Percentiles rank a stretch among this genome's conserved stretches.
Conservation (phyloP, 2,797 vertebrate species). For the Coranthus polyacanthus region DNA sequence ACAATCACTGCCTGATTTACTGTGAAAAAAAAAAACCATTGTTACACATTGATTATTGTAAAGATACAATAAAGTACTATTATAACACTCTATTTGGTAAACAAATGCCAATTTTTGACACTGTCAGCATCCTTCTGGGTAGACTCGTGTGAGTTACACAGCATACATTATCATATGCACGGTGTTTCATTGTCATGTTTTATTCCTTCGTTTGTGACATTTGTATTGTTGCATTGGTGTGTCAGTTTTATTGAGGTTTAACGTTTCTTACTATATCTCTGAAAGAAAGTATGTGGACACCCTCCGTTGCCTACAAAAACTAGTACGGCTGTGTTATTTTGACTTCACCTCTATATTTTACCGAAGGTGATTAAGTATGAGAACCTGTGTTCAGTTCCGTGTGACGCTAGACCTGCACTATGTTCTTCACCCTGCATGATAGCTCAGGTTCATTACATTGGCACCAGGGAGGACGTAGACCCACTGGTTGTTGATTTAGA, state of each 20-base stretch:
- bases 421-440: slow-evolving; percentile 27
- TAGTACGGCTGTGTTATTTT: slow-evolving; percentile 33
- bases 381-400: slow-evolving; percentile 6
- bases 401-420: slow-evolving; percentile 21
- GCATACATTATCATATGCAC: slow-evolving; percentile 33
- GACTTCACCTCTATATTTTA: slow-evolving; percentile 24
- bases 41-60: slow-evolving; percentile 69
- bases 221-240: slow-evolving; percentile 36
- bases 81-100: slow-evolving; percentile 61
- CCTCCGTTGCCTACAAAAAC: slow-evolving; percentile 58
- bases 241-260: slow-evolving; percentile 20
- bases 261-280: slow-evolving; percentile 16
- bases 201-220: slow-evolving; percentile 36
- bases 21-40: slow-evolving; percentile 74
- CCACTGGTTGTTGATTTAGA: slow-evolving; percentile 13
- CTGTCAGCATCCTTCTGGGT: slow-evolving; percentile 27
- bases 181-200: slow-evolving; percentile 34
- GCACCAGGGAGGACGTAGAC: slow-evolving; percentile 32
- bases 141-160: slow-evolving; percentile 34
- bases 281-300: slow-evolving; percentile 37
- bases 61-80: slow-evolving; percentile 76
- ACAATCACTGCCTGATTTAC: slow-evolving; percentile 77
- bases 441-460: slow-evolving; percentile 35
- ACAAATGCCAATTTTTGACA: slow-evolving; percentile 34
- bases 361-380: too few relatives aligned